These are phyloP conservation scores for Tortricodes alternella DNA, from an alignment of 2,888 invertebrate species.

Conservation along the genomic window DNA sequence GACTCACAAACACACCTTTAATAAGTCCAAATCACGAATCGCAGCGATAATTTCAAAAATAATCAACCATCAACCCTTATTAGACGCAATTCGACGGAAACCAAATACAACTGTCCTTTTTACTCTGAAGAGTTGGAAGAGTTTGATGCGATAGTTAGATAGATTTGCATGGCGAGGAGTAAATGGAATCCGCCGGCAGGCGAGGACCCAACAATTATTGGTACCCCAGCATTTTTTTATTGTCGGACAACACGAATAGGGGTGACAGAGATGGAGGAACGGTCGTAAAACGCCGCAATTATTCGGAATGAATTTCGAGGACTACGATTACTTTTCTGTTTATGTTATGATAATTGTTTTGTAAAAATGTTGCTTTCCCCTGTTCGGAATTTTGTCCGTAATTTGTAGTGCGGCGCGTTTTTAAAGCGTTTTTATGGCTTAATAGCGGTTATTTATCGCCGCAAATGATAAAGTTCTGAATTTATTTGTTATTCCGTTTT, in stretches of 20 bases:
- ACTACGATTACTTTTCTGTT: slow-evolving; percentile 25
- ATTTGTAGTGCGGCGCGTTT: slow-evolving; percentile 19
- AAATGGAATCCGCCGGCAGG: neutral
- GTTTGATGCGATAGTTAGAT: neutral
- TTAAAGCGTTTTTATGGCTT: slow-evolving; percentile 17
- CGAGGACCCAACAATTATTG: slow-evolving; percentile 23
- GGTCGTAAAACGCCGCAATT: slow-evolving; percentile 31
- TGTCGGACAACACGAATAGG: slow-evolving; percentile 22
- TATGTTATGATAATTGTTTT: slow-evolving; percentile 31
- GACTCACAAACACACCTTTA: slow-evolving; percentile 32
- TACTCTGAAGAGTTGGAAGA: neutral
- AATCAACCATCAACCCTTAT: slow-evolving; percentile 29
- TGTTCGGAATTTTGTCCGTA: slow-evolving; percentile 9
- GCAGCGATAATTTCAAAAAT: slow-evolving; percentile 33
- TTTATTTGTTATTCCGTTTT: slow-evolving; percentile 3
- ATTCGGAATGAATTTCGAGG: slow-evolving; percentile 28
- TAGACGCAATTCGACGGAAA: neutral
- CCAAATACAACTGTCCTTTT: neutral
- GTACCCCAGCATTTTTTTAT: slow-evolving; percentile 25
- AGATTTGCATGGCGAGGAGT: slow-evolving; percentile 9
- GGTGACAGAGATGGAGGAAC: slow-evolving; percentile 23
- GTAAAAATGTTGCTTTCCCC: slow-evolving; percentile 24
- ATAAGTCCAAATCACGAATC: slow-evolving; percentile 33
- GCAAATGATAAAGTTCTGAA: slow-evolving; percentile 1
- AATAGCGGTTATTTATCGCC: slow-evolving; percentile 15